phyloP scores from a whole-genome alignment of 2,797 vertebrate genomes.

The Xiphorhynchus erythropygius region DNA sequence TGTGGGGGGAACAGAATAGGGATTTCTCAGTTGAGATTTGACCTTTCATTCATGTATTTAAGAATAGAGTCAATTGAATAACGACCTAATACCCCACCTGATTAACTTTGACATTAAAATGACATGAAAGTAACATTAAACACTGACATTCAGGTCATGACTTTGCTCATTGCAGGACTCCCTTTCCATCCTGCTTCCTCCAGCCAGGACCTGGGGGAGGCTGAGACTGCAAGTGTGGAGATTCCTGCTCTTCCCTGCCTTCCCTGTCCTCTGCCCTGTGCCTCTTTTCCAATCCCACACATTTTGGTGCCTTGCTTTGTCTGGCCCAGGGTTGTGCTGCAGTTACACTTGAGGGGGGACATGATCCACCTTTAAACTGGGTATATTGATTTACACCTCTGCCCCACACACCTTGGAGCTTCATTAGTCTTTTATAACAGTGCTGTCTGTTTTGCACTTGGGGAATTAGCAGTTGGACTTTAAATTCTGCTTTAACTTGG shows the following conservation, averaged over 20 bases:
- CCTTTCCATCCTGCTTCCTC: background rate
- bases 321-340: background rate
- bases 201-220: background rate
- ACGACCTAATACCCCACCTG: background rate
- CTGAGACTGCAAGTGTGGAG: background rate
- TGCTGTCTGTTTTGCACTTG: background rate
- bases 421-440: background rate
- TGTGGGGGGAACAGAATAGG: background rate
- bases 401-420: background rate
- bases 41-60: background rate
- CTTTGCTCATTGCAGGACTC: background rate
- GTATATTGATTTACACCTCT: too few species aligned
- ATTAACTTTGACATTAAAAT: background rate
- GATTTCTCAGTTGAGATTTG: background rate
- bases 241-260: background rate
- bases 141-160: background rate
- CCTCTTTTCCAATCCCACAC: background rate
- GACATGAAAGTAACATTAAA: background rate
- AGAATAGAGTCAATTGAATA: background rate
- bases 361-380: rapidly evolving
- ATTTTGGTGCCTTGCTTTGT: background rate
- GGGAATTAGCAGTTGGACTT: background rate
- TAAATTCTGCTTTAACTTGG: background rate
- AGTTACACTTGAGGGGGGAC: background rate
- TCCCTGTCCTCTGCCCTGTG: background rate